These are phyloP conservation scores for Rousettus leschenaultii DNA, from an alignment of 2,113 vertebrate species.

Conservation along the genomic window DNA sequence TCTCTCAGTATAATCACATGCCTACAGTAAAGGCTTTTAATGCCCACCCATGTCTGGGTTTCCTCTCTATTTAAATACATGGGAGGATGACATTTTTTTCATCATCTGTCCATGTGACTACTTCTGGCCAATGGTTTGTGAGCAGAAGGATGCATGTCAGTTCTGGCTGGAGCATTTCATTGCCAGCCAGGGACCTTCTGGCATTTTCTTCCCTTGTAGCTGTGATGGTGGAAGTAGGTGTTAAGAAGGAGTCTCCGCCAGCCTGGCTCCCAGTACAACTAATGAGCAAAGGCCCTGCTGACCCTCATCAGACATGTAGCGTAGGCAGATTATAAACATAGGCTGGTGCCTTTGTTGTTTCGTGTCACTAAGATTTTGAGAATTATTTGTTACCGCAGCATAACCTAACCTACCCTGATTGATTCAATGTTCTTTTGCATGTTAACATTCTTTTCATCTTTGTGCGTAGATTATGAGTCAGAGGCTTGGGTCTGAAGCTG, in stretches of 20 bases:
- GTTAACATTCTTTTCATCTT: slow-evolving; percentile 24
- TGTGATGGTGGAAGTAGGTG: background rate
- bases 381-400: background rate
- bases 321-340: background rate
- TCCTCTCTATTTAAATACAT: background rate
- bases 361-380: background rate
- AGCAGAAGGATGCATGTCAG: background rate
- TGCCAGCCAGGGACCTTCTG: background rate
- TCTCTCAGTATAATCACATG: background rate
- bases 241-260: background rate
- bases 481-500: background rate
- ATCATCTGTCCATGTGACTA: background rate
- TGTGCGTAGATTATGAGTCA: background rate
- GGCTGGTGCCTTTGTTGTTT: background rate
- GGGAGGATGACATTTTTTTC: background rate
- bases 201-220: background rate
- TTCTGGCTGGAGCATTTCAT: background rate
- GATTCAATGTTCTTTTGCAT: background rate
- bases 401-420: background rate
- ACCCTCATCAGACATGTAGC: background rate
- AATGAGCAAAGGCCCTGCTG: background rate
- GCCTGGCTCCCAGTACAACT: background rate
- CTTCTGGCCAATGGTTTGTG: background rate
- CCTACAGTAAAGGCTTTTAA: background rate
- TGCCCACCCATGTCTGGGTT: background rate